Conservation (phyloP, 2,888 invertebrate species). For the Tuberolachnus salignus region DNA sequence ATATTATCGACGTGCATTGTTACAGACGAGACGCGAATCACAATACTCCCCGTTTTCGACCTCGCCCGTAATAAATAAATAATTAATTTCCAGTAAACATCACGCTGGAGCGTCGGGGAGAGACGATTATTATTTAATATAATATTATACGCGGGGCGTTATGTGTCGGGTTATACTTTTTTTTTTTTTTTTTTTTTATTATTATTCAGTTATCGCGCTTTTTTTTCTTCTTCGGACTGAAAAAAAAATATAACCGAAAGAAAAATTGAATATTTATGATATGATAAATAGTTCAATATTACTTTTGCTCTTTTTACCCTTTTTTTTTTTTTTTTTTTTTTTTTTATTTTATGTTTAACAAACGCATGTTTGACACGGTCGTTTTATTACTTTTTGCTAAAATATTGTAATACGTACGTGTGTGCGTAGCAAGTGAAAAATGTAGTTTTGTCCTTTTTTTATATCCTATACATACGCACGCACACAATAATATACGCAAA, state of each 20-base stretch:
- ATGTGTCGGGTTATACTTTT: too few species aligned
- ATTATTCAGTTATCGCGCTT: not conserved
- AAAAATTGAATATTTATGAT: slow-evolving; percentile 26
- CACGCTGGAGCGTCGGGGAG: too few species aligned
- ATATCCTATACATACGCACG: not conserved
- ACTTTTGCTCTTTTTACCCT: not conserved
- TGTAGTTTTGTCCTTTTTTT: slow-evolving; percentile 11
- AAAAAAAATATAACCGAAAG: slow-evolving; percentile 5
- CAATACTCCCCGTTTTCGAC: too few species aligned
- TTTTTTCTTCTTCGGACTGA: not conserved
- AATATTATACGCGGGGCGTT: not conserved
- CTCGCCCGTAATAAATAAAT: too few species aligned
- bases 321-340: not conserved
- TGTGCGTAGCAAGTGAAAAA: not conserved
- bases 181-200: too few species aligned
- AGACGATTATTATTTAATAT: too few species aligned
- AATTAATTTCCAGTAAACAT: too few species aligned
- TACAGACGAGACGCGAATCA: too few species aligned
- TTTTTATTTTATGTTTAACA: slow-evolving; percentile 16
- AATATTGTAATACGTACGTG: slow-evolving; percentile 1
- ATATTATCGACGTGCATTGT: too few species aligned
- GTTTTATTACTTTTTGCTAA: slow-evolving; percentile 36
- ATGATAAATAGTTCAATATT: slow-evolving; percentile 22
- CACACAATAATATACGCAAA: not conserved
- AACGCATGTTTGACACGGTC: slow-evolving; percentile 28